phyloP scores from a whole-genome alignment of 2,797 vertebrate genomes.

The Lithobates sylvaticus region DNA sequence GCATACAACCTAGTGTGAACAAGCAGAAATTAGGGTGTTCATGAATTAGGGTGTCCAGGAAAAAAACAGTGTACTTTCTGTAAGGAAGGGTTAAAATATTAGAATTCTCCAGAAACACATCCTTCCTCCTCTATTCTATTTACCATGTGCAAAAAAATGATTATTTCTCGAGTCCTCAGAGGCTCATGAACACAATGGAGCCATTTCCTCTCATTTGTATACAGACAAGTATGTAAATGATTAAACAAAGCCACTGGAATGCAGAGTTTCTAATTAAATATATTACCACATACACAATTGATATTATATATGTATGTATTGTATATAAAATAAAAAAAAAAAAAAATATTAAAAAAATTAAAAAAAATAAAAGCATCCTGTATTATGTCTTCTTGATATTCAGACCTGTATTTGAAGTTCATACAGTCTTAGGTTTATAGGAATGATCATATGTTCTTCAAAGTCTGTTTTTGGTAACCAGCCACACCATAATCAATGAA shows the following conservation, averaged over 20 bases:
- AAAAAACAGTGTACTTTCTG: background rate
- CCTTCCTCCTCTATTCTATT: constrained; percentile 32
- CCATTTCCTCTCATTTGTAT: constrained; percentile 58
- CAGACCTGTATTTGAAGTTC: too few species aligned
- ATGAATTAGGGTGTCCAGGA: too few species aligned
- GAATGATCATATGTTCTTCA: too few species aligned
- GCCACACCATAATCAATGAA: too few species aligned
- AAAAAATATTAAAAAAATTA: too few species aligned
- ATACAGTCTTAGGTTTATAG: too few species aligned
- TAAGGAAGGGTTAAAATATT: constrained; percentile 19
- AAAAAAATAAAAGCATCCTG: too few species aligned
- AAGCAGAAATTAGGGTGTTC: too few species aligned
- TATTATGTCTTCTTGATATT: too few species aligned
- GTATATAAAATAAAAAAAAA: background rate
- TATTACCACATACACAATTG: background rate
- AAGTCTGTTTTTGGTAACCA: too few species aligned
- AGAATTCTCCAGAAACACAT: constrained; percentile 19
- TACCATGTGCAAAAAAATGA: constrained; percentile 39
- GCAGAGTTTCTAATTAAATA: constrained; percentile 28
- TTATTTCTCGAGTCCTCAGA: constrained; percentile 43
- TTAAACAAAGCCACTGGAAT: constrained; percentile 57
- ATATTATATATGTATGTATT: too few species aligned
- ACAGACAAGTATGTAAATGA: constrained; percentile 43
- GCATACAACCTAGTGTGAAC: too few species aligned
- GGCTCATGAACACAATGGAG: constrained; percentile 50